Base-by-base conservation (phyloP, 2,797 vertebrate genomes). In the Cynodonichthys magdalenae region DNA sequence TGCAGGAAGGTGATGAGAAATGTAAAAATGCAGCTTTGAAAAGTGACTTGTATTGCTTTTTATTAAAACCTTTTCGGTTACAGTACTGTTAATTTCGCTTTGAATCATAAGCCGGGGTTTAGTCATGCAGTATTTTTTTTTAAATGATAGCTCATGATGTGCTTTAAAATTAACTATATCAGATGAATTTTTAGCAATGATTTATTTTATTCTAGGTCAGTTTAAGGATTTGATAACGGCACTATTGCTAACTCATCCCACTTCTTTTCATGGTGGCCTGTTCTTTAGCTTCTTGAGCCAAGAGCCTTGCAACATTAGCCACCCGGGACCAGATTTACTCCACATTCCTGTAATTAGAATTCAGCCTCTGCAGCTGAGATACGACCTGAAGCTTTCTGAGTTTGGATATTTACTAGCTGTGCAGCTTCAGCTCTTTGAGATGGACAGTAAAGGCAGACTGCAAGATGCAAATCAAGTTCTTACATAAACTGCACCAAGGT, bases 131-230 rank as follows among this genome's bases (percentile, higher is more conserved):
- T 69, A 61, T 70, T 85, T 70, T 46, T 54, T 84, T 59, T 75
- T 75, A 69, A 82, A 55, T 63, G 20, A 24, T 41, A 17, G 29
- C 49, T 76, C 18, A 44, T 59, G 31, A 53, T 81, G 60, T 72
- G 66, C 69, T 84, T 81, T 65, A 71, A 74, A 77, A 75, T 73
- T 52, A 72, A 62, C 79, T 77, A 71, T 79, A 66, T 74, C 66
- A 79, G 66, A 79, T 71, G 83, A 74, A 73, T 63, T 39, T 11
- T 49, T 48, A 36, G 63, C 63, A 71, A 81, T 6, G 11, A 3
- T 66, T 46, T 61, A 47, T 83, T 82, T 83, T 45, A 63, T 70
- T 19, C 68, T 71, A 77, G 77, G 74, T 83, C 77, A 79, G 44
- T 45, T 55, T 42, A 59, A 71, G 28, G 59, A 5, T 66, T 1